A percentile compares a stretch with the other conserved stretches of the same genome.
These are phyloP conservation scores for Cotesia glomerata DNA, from an alignment of 1,140 invertebrate species.

Conservation along the genomic window DNA sequence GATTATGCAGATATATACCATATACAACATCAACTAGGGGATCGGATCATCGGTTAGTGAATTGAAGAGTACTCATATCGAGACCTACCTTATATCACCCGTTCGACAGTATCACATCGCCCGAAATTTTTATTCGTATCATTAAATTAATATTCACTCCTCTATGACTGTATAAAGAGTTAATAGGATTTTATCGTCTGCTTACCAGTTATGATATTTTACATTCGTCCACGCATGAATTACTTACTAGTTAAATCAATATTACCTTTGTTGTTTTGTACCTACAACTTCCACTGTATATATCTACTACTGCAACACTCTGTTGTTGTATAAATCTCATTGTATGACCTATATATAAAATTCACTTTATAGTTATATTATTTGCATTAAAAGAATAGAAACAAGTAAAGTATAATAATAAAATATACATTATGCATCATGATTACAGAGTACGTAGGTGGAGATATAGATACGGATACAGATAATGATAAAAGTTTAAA, in stretches of 20 bases:
- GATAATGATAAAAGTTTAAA: not conserved
- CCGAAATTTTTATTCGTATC: not conserved
- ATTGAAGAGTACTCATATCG: not conserved
- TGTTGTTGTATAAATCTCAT: too few relatives aligned
- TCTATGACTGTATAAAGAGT: not conserved
- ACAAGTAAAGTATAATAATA: too few relatives aligned
- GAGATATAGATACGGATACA: not conserved
- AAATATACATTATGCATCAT: too few relatives aligned
- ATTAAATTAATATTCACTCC: not conserved
- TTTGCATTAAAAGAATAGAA: too few relatives aligned
- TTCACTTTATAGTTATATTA: too few relatives aligned
- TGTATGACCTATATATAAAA: too few relatives aligned
- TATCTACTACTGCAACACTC: too few relatives aligned
- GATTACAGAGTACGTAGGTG: too few relatives aligned
- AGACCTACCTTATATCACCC: not conserved
- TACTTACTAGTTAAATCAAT: not conserved
- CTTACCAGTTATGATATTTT: not conserved
- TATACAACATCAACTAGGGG: not conserved
- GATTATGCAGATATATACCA: slow-evolving; percentile 28
- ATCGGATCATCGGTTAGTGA: slow-evolving; percentile 1
- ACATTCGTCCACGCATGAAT: slow-evolving; percentile 1
- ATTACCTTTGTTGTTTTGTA: too few relatives aligned
- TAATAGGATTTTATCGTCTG: not conserved
- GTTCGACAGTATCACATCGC: not conserved
- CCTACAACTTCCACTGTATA: too few relatives aligned